These are phyloP conservation scores for Capricornis sumatraensis DNA, from an alignment of 2,113 vertebrate genomes.

Conservation along the genomic window DNA sequence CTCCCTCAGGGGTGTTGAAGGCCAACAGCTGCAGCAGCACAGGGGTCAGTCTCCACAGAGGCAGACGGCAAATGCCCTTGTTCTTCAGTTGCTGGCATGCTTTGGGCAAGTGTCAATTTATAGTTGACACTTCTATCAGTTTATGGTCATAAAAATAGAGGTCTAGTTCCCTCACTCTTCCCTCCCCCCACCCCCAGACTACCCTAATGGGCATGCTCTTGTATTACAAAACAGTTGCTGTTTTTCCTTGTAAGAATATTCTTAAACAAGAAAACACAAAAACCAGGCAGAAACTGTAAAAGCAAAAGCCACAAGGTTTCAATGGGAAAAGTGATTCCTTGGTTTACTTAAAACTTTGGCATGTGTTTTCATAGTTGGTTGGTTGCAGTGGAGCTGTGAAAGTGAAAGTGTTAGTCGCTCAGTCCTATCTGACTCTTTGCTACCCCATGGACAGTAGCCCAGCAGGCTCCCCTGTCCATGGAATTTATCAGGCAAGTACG, in stretches of 20 bases:
- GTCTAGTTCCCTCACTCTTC: accelerated
- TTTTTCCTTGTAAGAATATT: background rate
- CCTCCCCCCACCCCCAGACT: accelerated
- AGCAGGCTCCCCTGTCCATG: background rate
- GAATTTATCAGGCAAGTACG: background rate
- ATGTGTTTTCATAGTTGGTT: background rate
- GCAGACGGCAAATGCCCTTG: background rate
- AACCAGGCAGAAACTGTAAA: background rate
- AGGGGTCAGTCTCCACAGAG: background rate
- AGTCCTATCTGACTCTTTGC: background rate
- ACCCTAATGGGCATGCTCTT: background rate
- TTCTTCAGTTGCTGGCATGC: background rate
- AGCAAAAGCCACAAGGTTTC: background rate
- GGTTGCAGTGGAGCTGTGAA: background rate
- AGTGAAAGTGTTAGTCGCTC: background rate
- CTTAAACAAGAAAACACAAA: background rate
- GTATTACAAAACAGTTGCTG: background rate
- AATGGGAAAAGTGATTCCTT: background rate
- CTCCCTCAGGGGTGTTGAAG: background rate
- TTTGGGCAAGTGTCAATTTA: background rate
- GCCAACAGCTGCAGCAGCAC: background rate
- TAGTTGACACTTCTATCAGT: background rate
- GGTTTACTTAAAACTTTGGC: background rate
- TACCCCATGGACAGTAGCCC: background rate
- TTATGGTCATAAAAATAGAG: background rate